A percentile compares a stretch with the other conserved stretches of the same genome.
These are phyloP conservation scores for Tetropium fuscum DNA, from an alignment of 2,888 invertebrate species.

Conservation along the genomic window DNA sequence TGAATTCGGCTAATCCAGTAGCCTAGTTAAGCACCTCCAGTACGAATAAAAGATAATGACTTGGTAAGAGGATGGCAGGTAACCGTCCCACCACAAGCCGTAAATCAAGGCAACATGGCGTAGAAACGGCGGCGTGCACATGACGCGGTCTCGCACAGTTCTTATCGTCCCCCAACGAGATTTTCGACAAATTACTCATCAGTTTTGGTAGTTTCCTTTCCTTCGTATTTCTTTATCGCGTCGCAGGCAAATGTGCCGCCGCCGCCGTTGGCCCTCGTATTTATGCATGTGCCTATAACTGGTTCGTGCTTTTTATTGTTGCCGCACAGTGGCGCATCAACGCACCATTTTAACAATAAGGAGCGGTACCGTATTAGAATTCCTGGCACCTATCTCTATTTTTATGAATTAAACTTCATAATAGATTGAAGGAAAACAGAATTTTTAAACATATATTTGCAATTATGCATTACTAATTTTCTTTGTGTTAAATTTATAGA, in stretches of 20 bases:
- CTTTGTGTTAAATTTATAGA: no score
- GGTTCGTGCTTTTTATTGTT: conserved; percentile 43
- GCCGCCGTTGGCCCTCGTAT: conserved; percentile 48
- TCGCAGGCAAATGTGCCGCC: conserved; percentile 49
- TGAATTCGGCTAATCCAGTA: conserved; percentile 13
- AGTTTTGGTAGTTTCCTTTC: conserved; percentile 60
- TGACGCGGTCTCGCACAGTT: conserved; percentile 40
- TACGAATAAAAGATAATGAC: conserved; percentile 28
- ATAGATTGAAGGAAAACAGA: no score
- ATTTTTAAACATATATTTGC: no score
- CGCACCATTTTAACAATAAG: no score
- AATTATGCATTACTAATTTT: no score
- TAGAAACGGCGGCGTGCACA: conserved; percentile 46
- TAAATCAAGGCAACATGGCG: conserved; percentile 45
- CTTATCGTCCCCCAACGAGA: conserved; percentile 54
- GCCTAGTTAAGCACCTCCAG: conserved; percentile 14
- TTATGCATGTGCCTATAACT: conserved; percentile 53
- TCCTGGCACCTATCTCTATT: no score
- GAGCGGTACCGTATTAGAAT: no score
- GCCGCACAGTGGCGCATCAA: conserved; percentile 13
- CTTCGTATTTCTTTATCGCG: conserved; percentile 52
- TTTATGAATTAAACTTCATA: no score
- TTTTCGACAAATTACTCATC: conserved; percentile 65
- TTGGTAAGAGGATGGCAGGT: conserved; percentile 45
- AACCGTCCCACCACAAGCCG: conserved; percentile 46